phyloP scores from a whole-genome alignment of 53 echinoderm and acorn worm genomes.

The Astropecten irregularis region DNA sequence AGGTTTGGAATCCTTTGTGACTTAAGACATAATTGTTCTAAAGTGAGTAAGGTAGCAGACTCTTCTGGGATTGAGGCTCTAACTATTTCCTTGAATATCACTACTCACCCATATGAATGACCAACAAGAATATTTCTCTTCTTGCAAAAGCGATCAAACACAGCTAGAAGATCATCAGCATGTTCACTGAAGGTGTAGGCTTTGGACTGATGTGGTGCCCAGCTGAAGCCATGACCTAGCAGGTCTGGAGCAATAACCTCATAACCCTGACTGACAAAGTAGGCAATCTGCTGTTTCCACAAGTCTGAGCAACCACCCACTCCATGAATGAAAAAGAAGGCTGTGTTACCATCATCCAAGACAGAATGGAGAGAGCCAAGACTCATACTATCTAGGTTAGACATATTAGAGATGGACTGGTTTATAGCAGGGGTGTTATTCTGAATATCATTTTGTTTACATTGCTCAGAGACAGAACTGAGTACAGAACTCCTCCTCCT shows the following conservation, averaged over 20 bases:
- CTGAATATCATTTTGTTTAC: too few relatives aligned
- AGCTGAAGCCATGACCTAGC: conserved; percentile 91
- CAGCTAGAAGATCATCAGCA: conserved; percentile 73
- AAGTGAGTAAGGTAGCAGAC: too few relatives aligned
- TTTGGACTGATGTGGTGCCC: conserved; percentile 70
- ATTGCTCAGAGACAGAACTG: too few relatives aligned
- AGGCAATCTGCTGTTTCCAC: conserved; percentile 81
- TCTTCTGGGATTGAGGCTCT: too few relatives aligned
- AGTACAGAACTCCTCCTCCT: not conserved
- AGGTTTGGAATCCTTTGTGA: too few relatives aligned
- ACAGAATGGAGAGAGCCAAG: conserved; percentile 66
- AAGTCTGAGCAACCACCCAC: conserved; percentile 87
- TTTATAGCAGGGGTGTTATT: too few relatives aligned
- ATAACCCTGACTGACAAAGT: conserved; percentile 75
- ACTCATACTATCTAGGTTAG: conserved; percentile 7
- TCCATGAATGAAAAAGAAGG: conserved; percentile 91
- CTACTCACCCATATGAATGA: conserved; percentile 95
- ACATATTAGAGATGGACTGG: not conserved
- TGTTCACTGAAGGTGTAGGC: conserved; percentile 83
- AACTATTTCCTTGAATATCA: too few relatives aligned
- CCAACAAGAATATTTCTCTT: conserved; percentile 91
- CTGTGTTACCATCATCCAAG: conserved; percentile 73
- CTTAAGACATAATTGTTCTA: too few relatives aligned
- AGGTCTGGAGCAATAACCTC: conserved; percentile 92
- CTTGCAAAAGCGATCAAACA: conserved; percentile 86